A percentile compares a stretch with the other conserved stretches of the same genome.
These are phyloP conservation scores for Saccopteryx bilineata DNA, from an alignment of 2,113 vertebrate genomes.

Conservation along the genomic window DNA sequence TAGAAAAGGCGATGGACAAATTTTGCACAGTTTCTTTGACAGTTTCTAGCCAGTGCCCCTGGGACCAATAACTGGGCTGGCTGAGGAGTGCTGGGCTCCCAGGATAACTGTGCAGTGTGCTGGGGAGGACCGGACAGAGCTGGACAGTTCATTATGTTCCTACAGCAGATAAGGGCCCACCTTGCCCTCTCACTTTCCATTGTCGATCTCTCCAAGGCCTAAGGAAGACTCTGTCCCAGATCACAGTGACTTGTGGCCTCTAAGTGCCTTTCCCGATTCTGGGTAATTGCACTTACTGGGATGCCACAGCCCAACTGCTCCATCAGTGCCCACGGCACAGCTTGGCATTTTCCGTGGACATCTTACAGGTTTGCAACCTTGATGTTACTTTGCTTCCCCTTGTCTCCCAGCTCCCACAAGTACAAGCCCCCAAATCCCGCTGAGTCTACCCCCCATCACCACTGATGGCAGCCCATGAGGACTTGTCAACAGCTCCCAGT, in stretches of 20 bases:
- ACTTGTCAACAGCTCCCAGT: background rate
- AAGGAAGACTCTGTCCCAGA: constrained; percentile 45
- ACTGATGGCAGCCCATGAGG: background rate
- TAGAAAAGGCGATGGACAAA: background rate
- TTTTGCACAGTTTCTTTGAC: background rate
- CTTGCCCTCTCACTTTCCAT: background rate
- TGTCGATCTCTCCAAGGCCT: background rate
- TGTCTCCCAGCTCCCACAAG: background rate
- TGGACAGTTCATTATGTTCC: background rate
- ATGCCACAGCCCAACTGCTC: background rate
- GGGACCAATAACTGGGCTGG: too few relatives aligned
- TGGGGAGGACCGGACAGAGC: background rate
- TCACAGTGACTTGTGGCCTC: constrained; percentile 12
- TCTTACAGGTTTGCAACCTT: background rate
- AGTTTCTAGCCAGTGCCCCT: background rate
- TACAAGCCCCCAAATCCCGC: background rate
- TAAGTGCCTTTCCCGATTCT: background rate
- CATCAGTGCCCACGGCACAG: background rate
- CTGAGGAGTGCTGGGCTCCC: background rate
- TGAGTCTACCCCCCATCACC: background rate
- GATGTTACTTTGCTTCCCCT: background rate
- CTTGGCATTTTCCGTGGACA: background rate
- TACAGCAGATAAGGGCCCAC: background rate
- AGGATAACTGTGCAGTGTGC: background rate
- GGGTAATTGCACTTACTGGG: constrained; percentile 2